phyloP scores from a whole-genome alignment of 2,797 vertebrate genomes.

The Onychomys arenicola region DNA sequence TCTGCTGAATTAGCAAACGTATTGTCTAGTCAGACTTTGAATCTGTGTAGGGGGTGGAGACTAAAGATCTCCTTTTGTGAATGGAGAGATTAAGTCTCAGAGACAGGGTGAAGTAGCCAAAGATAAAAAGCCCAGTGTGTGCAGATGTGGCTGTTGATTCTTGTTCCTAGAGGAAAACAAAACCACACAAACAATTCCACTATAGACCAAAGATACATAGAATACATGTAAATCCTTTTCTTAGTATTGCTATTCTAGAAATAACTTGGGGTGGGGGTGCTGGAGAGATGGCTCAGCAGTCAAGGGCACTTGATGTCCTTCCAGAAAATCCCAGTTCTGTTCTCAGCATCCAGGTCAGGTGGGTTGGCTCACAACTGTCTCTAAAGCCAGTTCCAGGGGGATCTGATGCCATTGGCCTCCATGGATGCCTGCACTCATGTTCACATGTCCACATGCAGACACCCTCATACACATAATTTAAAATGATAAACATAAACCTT shows the following conservation, averaged over 20 bases:
- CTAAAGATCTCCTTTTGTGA: not conserved
- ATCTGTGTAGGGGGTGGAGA: not conserved
- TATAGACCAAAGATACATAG: not conserved
- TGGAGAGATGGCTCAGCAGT: not conserved
- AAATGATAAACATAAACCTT: not conserved
- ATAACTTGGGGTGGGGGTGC: not conserved
- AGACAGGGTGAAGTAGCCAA: not conserved
- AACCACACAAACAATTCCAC: not conserved
- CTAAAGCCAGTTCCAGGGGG: not conserved
- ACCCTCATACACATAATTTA: not conserved
- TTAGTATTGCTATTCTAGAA: not conserved
- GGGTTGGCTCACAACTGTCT: not conserved
- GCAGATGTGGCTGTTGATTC: not conserved
- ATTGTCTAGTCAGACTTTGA: not conserved
- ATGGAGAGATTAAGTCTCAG: not conserved
- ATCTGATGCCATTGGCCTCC: not conserved
- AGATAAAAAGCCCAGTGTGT: not conserved
- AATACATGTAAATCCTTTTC: not conserved
- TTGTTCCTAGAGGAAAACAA: not conserved
- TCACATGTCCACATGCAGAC: not conserved
- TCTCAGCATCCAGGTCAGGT: not conserved
- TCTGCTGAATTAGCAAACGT: not conserved
- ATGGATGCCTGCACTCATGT: not conserved
- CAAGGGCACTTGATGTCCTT: not conserved
- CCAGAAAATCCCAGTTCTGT: too few relatives aligned